Base-by-base conservation (phyloP, 1,140 invertebrate species). In the Brachionus paranguensis region DNA sequence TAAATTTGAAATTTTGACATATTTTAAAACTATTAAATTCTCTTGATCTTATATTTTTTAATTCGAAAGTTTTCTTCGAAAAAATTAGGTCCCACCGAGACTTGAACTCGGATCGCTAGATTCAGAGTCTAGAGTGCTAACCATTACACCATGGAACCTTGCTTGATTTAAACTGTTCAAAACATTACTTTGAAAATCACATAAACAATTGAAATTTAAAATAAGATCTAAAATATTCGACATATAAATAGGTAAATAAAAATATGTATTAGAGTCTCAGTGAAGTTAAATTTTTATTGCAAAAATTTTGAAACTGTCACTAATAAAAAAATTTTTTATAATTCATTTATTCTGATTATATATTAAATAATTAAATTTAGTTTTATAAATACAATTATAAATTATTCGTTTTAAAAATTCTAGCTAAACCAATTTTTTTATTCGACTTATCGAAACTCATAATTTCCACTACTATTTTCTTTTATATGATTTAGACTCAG, bases 71-170 rank as follows among this genome's bases (percentile, higher is more conserved):
- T 10, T 29, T 33, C 0, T 0, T 14, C 1, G 3, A 64, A 84
- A 70, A 70, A 84, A 47, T 53, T 50, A 84, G 81, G 81, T 84
- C 81, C 81, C 81, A 72, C 81, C 81, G 81, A 84, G 81, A 84
- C 53, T 84, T n/a, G 81, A 84, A 84, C 81, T 84, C 81, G 81
- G 81, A 84, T 84, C 65, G 65, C 81, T 84, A 60, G 81, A 84
- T 84, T 84, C 81, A 84, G 65, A 84, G 81, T 84, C 81, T 60
- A 84, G 81, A 84, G 81, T 84, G 81, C 81, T 84, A 84, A 70
- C 81, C 81, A 84, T 84, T 84, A 84, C 81, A 84, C 81, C 81
- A 84, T 72, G 81, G 81, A 70, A 84, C 81, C 81, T 72, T 76
- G 20, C 20, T 50, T 76, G 27, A n/a, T 47, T 27, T 24, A 8